Base-by-base conservation (phyloP, 2,797 vertebrate genomes). In the Momotus momota region DNA sequence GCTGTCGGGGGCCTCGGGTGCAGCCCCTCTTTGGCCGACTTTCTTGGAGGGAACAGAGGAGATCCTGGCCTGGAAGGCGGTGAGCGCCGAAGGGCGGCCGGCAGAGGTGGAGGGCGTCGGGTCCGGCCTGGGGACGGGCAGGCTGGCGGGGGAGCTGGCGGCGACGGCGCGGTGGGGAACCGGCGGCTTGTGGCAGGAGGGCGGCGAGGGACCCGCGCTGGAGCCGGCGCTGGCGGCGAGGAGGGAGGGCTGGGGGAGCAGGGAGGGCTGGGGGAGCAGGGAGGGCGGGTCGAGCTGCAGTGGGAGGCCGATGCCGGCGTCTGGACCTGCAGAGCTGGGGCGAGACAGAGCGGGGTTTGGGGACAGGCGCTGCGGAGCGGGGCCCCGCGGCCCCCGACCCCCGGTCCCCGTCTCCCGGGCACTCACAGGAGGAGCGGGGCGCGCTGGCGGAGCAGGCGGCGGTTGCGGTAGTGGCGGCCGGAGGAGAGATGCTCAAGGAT, bases 401-500 rank as follows among this genome's bases (percentile, higher is more conserved):
- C 49, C 27, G 31, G n/a, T n/a, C n/a, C n/a, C n/a, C n/a, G n/a
- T n/a, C n/a, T n/a, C 52, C 16, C 52, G 27, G 43, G 33, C 64
- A 96, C 96, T 97, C 90, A 97, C 97, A 84, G 43, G 41, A 95
- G 90, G 52, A 91, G 61, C 5, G 81, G 78, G n/a, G 90, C 45
- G 51, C 93, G 94, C 69, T 96, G 94, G 43, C 97, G 96, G 26
- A 94, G 88, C 27, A 96, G 85, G 38, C 95, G 94, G 70, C 94
- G 92, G 84, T 97, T 95, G 69, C 96, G 93, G 83, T 96, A 96
- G 93, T 97, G 97, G 51, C 96, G 92, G 80, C 95, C 96, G 14
- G 95, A 97, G 49, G 94, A 96, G 93, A 97, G 94, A 40, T 95
- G 97, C 93, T 97, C 97, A 21, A 95, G 81, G 89, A 97, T 96